A percentile compares a stretch with the other conserved stretches of the same genome.
Evolutionary conservation across 1,140 invertebrate genomes (phyloP).

Genomic region (Cydia strobilella): DNA sequence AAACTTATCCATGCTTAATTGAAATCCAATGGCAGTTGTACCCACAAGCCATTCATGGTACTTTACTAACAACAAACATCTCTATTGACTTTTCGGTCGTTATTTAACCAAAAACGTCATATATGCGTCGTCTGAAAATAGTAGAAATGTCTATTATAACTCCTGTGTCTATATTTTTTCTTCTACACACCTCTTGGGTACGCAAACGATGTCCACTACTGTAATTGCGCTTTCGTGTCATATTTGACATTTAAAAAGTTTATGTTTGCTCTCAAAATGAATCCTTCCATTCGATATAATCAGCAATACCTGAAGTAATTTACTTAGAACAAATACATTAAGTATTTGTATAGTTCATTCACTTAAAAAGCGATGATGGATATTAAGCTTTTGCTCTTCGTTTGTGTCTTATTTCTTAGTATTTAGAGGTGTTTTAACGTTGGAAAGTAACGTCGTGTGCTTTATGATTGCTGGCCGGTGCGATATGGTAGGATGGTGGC

Average conservation of each 20-base stretch:
- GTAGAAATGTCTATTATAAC: no score
- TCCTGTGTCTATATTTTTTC: neutral
- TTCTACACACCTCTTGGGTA: neutral
- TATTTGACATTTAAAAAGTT: constrained; percentile 6
- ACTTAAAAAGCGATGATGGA: constrained; percentile 59
- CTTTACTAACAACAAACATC: constrained; percentile 7
- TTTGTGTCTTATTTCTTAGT: constrained; percentile 39
- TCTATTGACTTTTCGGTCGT: neutral
- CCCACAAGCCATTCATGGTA: constrained; percentile 27
- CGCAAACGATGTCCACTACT: constrained; percentile 20
- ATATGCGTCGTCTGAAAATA: no score
- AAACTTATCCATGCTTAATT: constrained; percentile 26
- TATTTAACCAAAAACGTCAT: neutral
- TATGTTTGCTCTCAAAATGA: neutral
- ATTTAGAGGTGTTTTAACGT: constrained; percentile 44
- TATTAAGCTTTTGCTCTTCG: constrained; percentile 40
- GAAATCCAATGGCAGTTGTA: neutral
- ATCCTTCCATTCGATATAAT: constrained; percentile 13
- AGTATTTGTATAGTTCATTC: constrained; percentile 58
- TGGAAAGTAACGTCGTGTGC: constrained; percentile 22
- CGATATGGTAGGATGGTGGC: constrained; percentile 68
- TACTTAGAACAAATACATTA: constrained; percentile 41
- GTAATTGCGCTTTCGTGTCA: constrained; percentile 19
- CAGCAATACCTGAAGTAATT: constrained; percentile 35
- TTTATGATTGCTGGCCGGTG: constrained; percentile 47